Evolutionary conservation across 2,888 invertebrate species (phyloP), one percentile per base, ranked within the genome.

Genomic region (Chloroclysta siterata): DNA sequence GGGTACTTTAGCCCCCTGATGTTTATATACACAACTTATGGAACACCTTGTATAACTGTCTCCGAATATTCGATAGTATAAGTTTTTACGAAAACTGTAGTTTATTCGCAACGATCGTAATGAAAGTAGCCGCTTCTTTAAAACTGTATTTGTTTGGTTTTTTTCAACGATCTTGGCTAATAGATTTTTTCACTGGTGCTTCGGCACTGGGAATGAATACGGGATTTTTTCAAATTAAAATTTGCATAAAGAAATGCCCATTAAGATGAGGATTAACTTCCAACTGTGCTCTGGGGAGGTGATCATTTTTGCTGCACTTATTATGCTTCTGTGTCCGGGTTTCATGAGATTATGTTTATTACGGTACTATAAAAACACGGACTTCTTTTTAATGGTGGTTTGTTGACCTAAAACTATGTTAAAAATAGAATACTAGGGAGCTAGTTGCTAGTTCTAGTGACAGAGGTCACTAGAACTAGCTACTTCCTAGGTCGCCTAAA

Each of bases 241-340:
- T 85, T 83, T 81, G 78, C 78, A 80, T 82, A 81, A 83, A 84
- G 78, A 82, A 80, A 79, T 82, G 80, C 80, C 79, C 83, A 84
- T 85, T 84, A 81, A 80, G 81, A 82, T 65, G 79, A 75, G 77
- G 74, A 80, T 83, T 82, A 83, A 80, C 71, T 78, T 76, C 60
- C 75, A 79, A 84, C 77, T 77, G 74, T 69, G 68, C 82, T 75
- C 79, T 6, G 29, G 78, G 72, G 80, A 77, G 72, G 71, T 69
- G 72, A 74, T 75, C 73, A 77, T 79, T 73, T 77, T 70, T 72
- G 66, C 71, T 73, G 66, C 53, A 62, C 53, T 64, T 53, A 58
- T 53, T 50, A 48, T 50, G 28, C 54, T 15, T 41, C 14, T 7
- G 10, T 28, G 10, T 28, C n/a, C 28, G 7, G 13, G 28, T 14